phyloP scores from a whole-genome alignment of 2,888 invertebrate species.

The Sminthurinus aureus region DNA sequence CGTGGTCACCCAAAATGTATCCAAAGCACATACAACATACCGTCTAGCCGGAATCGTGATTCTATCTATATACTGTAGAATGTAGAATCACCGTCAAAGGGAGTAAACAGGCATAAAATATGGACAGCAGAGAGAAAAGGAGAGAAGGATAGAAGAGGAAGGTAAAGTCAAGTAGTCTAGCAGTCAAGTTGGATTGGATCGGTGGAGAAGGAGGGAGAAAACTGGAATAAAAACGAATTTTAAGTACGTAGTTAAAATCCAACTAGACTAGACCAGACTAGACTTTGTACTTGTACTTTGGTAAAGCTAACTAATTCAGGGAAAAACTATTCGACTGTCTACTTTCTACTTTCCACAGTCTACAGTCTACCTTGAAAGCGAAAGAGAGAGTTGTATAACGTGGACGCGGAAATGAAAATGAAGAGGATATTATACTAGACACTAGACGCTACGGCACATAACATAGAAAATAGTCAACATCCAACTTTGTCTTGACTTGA shows the following conservation, averaged over 20 bases:
- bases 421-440: neutral
- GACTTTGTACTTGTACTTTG: no score
- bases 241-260: slow-evolving; percentile 17
- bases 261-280: neutral
- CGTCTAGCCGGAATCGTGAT: neutral
- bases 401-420: neutral
- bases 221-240: slow-evolving; percentile 9
- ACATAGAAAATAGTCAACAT: slow-evolving; percentile 5
- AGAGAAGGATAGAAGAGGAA: neutral
- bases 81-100: neutral
- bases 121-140: slow-evolving; percentile 6
- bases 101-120: neutral
- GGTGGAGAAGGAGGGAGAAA: neutral
- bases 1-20: no score
- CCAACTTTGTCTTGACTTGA: no score
- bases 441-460: neutral
- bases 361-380: neutral
- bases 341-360: neutral
- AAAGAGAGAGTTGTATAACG: neutral
- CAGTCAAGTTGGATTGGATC: no score
- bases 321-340: no score
- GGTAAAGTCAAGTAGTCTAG: no score
- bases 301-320: no score
- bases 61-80: neutral
- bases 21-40: no score